Evolutionary conservation across 2,888 invertebrate genomes (phyloP), one percentile per base, ranked within the genome.

Genomic region (Lagria hirta): DNA sequence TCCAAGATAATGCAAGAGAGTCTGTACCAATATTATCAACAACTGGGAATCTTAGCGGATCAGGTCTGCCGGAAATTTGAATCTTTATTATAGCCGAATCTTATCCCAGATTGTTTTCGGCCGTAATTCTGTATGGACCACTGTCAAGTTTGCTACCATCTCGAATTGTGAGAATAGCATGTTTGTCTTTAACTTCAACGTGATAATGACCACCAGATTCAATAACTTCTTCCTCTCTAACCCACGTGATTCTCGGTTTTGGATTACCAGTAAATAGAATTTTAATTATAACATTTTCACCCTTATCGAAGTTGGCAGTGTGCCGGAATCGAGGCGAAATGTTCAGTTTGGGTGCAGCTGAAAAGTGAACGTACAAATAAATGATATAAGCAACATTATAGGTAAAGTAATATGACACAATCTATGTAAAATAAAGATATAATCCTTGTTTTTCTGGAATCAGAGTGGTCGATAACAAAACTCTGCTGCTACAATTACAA

Each of bases 191-290:
- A 60, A 85, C 83, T 73, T 95, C 91, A 1, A 96, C 90, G 57
- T 86, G 83, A 70, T 89, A 95, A 62, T 95, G 94, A 29, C 84
- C 87, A 27, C 94, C 94, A 43, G 88, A 88, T 73, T 94, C 94
- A 60, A 95, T 93, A 30, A 82, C 84, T 73, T 96, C 94, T 42
- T 93, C 94, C 67, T 97, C 96, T 47, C 92, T 80, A 41, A 89
- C 83, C 98, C 98, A 99, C 14, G 85, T 84, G 64, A 96, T 88
- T 66, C 86, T 89, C 15, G 98, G 98, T 66, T 88, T 88, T 1
- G 99, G 98, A 74, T 90, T 90, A 3, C 98, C 98, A 60, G 96
- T 97, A 80, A 98, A 99, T 14, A 99, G 98, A 62, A 99, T 92
- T 76, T 98, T 98, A 61, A 99, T 83, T 7, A 91, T 82, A 2